These are phyloP conservation scores for Apodemus speciosus DNA, from an alignment of 2,113 vertebrate genomes.

Conservation along the genomic window DNA sequence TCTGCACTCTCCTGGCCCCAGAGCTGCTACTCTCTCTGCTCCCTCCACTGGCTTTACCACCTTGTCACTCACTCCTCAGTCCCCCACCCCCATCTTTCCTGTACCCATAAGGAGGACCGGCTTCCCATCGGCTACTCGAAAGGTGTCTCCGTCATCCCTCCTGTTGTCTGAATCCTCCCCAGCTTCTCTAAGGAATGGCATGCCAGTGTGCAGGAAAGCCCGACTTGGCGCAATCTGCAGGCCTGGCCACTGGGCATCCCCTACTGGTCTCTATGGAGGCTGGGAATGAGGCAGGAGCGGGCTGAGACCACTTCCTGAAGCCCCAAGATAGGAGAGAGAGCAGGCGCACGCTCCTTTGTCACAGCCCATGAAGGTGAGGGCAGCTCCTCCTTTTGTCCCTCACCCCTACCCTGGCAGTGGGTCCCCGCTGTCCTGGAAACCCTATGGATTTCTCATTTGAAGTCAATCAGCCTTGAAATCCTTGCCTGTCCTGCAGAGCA, in stretches of 20 bases:
- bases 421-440: conserved; percentile 63
- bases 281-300: background rate
- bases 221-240: background rate
- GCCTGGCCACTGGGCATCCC: background rate
- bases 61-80: background rate
- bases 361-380: background rate
- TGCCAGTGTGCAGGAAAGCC: background rate
- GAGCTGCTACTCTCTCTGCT: background rate
- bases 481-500: conserved; percentile 76
- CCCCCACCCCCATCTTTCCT: background rate
- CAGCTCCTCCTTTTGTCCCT: background rate
- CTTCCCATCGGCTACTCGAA: background rate
- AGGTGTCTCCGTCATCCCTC: background rate
- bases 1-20: background rate
- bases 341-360: background rate
- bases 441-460: conserved; percentile 86
- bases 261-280: background rate
- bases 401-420: background rate
- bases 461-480: conserved; percentile 86
- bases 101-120: background rate
- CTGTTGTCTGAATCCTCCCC: background rate
- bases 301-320: background rate
- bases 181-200: background rate
- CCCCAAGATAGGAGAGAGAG: background rate
- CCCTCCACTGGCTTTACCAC: background rate